Evolutionary conservation across 2,797 vertebrate species (phyloP), one percentile per base, ranked within the genome.

Genomic region (Hozukius guyotensis): DNA sequence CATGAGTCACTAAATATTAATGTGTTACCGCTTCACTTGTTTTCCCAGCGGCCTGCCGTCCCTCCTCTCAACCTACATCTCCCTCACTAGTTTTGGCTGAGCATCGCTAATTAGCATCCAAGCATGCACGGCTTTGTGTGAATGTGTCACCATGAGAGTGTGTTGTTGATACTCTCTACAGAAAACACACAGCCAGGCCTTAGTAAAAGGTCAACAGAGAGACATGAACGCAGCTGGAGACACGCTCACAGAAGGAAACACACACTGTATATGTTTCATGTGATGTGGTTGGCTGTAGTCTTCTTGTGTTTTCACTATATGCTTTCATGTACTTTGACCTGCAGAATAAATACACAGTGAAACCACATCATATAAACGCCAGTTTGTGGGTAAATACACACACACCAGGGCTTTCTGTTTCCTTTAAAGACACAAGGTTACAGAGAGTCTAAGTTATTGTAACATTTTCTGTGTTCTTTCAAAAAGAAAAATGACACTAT

Each of bases 401-500:
- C 2, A 10, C 31, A 27, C 10, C 14, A 36, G 14, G 4, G 2
- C 12, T 65, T 49, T 53, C 12, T 31, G 18, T 60, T 66, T 57
- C 8, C 31, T 77, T 72, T 29, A 24, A 59, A 38, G 42, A 72
- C 57, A 14, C 16, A 11, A 29, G n/a, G 53, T 77, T 59, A 72
- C 36, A 46, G 16, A 60, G 22, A 77, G 38, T 62, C 13, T 61
- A 49, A 57, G 46, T 75, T 66, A 67, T 60, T 64, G 55, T 70
- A 75, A 53, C 2, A 61, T 66, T 38, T 77, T 77, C 34, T 64
- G 29, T 49, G 27, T 60, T 74, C 42, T 32, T 65, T 64, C 52
- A 42, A 27, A 74, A 64, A 63, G 65, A 80, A 72, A 79, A 73
- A 87, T 63, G 49, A 74, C 72, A 72, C 22, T 22, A 68, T 80